Percentiles rank a stretch among this genome's conserved stretches.
Conservation (phyloP, 2,797 vertebrate species). For the Scolopax rusticola region DNA sequence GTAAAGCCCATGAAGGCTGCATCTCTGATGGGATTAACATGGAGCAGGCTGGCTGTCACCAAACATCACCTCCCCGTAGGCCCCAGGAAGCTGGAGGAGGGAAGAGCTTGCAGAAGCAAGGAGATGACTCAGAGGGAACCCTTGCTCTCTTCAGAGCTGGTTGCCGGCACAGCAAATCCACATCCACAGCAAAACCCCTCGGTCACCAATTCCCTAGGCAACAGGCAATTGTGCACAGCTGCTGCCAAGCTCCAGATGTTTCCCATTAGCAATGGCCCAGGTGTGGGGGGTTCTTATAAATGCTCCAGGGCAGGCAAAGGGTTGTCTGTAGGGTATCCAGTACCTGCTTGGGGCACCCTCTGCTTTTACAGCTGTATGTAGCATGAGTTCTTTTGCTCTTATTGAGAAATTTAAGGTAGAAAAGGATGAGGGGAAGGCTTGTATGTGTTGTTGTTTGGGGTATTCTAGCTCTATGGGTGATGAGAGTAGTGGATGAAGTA, state of each 20-base stretch:
- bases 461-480: not conserved
- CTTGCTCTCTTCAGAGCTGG: not conserved
- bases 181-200: not conserved
- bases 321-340: not conserved
- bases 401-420: not conserved
- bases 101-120: not conserved
- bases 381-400: not conserved
- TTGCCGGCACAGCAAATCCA: not conserved
- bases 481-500: not conserved
- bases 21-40: not conserved
- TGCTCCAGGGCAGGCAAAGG: not conserved
- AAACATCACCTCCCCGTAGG: not conserved
- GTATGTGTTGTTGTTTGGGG: not conserved
- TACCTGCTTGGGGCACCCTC: rapidly evolving
- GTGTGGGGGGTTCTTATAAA: constrained; percentile 14
- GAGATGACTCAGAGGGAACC: not conserved
- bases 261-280: not conserved
- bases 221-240: not conserved
- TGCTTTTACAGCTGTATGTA: constrained; percentile 29
- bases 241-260: not conserved
- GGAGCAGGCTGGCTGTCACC: not conserved
- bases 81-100: not conserved
- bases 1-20: not conserved
- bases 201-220: not conserved
- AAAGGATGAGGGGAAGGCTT: not conserved